A percentile compares a stretch with the other conserved stretches of the same genome.
These are phyloP conservation scores for Tiliacea aurago DNA, from an alignment of 2,888 invertebrate genomes.

Conservation along the genomic window DNA sequence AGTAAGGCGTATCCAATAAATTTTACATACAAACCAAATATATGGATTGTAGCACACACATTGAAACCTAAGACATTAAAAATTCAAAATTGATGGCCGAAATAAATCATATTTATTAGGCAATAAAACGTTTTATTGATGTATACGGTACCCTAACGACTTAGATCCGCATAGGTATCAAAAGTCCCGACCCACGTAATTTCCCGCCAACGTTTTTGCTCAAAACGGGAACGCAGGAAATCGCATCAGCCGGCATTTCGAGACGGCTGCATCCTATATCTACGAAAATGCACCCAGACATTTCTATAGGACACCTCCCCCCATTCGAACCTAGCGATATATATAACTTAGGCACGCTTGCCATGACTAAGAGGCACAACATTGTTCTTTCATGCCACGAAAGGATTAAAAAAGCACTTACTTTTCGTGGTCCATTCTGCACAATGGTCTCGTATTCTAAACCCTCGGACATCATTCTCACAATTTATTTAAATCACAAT, in stretches of 20 bases:
- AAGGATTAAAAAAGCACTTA: slow-evolving; percentile 78
- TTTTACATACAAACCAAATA: slow-evolving; percentile 1
- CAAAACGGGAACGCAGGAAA: slow-evolving; percentile 78
- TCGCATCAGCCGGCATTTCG: slow-evolving; percentile 78
- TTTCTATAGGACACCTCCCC: slow-evolving; percentile 81
- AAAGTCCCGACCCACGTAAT: slow-evolving; percentile 65
- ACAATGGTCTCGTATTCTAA: slow-evolving; percentile 92
- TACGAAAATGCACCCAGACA: slow-evolving; percentile 86
- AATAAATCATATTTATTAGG: slow-evolving; percentile 49
- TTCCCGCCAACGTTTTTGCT: slow-evolving; percentile 71
- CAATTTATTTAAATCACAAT: slow-evolving; percentile 81
- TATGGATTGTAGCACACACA: not conserved
- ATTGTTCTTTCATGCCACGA: slow-evolving; percentile 55
- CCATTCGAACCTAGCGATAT: slow-evolving; percentile 66
- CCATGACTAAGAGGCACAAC: slow-evolving; percentile 66
- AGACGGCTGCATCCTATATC: slow-evolving; percentile 76
- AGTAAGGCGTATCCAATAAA: not conserved
- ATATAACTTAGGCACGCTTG: slow-evolving; percentile 61
- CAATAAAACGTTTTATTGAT: slow-evolving; percentile 58
- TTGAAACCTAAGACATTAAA: not conserved
- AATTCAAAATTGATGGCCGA: slow-evolving; percentile 20
- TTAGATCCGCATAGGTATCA: slow-evolving; percentile 59
- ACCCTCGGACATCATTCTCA: slow-evolving; percentile 90
- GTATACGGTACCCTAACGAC: slow-evolving; percentile 53
- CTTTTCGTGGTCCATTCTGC: slow-evolving; percentile 92